Evolutionary conservation across 2,888 invertebrate species (phyloP).

Genomic region (Chrysotoxum bicinctum): DNA sequence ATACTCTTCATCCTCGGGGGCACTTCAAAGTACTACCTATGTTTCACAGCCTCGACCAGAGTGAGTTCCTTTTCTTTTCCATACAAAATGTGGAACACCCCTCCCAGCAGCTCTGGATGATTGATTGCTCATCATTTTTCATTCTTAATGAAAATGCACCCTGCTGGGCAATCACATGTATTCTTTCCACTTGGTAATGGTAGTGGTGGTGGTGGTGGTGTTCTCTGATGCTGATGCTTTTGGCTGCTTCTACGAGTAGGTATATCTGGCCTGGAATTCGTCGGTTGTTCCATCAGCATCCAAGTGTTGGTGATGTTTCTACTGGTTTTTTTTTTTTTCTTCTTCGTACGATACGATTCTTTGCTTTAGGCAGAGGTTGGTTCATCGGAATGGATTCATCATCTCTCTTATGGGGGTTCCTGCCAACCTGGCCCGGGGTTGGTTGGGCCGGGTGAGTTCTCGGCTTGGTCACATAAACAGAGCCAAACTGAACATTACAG

Average conservation of each 20-base stretch:
- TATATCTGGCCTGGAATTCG: constrained; percentile 52
- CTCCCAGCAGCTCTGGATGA: constrained; percentile 78
- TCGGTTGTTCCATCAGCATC: constrained; percentile 14
- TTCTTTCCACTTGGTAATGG: constrained; percentile 52
- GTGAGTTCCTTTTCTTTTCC: constrained; percentile 13
- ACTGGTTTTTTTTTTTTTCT: constrained; percentile 21
- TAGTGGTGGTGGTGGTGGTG: constrained; percentile 19
- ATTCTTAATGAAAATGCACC: constrained; percentile 83
- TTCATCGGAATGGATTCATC: constrained; percentile 70
- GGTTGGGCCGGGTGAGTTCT: constrained; percentile 51
- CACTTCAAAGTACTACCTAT: constrained; percentile 45
- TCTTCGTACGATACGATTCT: constrained; percentile 8
- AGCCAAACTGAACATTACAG: constrained; percentile 34
- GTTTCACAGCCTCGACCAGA: constrained; percentile 19
- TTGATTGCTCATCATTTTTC: constrained; percentile 82
- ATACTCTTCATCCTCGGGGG: constrained; percentile 33
- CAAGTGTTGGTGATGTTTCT: constrained; percentile 51
- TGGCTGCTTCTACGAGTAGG: constrained; percentile 27
- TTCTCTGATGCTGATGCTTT: not conserved
- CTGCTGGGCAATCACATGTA: constrained; percentile 78
- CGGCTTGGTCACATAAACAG: constrained; percentile 61
- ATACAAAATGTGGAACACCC: constrained; percentile 78
- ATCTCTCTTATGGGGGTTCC: constrained; percentile 60
- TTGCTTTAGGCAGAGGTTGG: constrained; percentile 69
- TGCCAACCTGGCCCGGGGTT: constrained; percentile 63